These are phyloP conservation scores for Lagodon rhomboides DNA, from an alignment of 2,797 vertebrate species.

Conservation along the genomic window DNA sequence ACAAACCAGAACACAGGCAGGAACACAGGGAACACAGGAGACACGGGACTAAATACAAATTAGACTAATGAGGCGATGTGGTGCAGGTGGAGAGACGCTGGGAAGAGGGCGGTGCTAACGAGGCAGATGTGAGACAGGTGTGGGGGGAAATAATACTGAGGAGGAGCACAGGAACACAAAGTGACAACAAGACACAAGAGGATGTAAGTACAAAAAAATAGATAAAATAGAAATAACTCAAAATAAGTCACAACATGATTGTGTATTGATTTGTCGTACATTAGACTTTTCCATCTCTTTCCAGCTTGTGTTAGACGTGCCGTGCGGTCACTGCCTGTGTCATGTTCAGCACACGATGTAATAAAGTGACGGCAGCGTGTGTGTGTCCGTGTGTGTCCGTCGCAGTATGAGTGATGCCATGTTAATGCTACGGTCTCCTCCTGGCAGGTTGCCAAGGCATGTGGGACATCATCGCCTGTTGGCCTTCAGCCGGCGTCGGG, in stretches of 20 bases:
- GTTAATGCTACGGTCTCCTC: constrained; percentile 48
- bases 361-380: neutral
- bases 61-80: too few species aligned
- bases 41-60: too few species aligned
- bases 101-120: too few species aligned
- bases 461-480: constrained; percentile 96
- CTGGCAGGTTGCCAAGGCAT: constrained; percentile 90
- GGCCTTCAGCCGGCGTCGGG: constrained; percentile 90
- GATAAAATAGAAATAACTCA: too few species aligned
- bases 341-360: constrained; percentile 18
- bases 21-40: too few species aligned
- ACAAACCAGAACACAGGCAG: too few species aligned
- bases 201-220: too few species aligned
- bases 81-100: too few species aligned
- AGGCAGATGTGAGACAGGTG: too few species aligned
- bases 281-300: neutral
- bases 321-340: neutral
- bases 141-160: too few species aligned
- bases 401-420: constrained; percentile 25
- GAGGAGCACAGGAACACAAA: too few species aligned
- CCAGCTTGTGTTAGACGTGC: neutral
- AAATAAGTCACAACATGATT: neutral
- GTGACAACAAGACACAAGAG: too few species aligned
- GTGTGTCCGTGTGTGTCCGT: neutral
- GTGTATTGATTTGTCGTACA: neutral